Conservation (phyloP, 2,888 invertebrate genomes). For the Epirrhoe tristata region DNA sequence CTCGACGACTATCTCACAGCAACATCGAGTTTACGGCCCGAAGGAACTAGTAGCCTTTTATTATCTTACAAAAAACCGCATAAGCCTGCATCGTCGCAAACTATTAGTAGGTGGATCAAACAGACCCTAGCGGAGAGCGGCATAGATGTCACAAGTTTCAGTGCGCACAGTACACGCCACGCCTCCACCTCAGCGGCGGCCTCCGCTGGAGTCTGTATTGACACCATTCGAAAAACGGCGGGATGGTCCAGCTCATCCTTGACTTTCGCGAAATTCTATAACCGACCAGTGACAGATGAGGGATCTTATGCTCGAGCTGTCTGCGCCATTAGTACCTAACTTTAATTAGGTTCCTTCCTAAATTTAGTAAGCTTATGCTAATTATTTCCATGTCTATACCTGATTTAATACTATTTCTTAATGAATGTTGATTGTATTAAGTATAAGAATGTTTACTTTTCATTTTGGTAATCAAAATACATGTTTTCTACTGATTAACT, state of each 20-base stretch:
- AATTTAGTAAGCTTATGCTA: not conserved
- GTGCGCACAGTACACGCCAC: constrained; percentile 29
- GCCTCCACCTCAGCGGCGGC: constrained; percentile 31
- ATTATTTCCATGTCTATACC: not conserved
- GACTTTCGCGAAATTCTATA: constrained; percentile 27
- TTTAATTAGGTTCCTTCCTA: not conserved
- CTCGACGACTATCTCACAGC: constrained; percentile 12
- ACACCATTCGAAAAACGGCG: constrained; percentile 34
- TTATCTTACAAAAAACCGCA: constrained; percentile 10
- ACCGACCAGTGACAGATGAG: not conserved
- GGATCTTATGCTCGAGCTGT: not conserved
- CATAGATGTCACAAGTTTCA: constrained; percentile 22
- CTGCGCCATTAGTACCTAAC: not conserved
- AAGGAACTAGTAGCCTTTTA: constrained; percentile 6
- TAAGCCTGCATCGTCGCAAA: constrained; percentile 13
- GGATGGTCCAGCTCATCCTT: constrained; percentile 34
- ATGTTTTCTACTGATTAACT: not conserved
- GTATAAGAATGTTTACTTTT: not conserved
- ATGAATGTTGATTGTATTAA: not conserved
- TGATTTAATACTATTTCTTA: not conserved
- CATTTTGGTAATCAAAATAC: not conserved
- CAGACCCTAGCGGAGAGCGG: constrained; percentile 18
- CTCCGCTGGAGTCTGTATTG: constrained; percentile 28
- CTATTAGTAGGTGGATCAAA: constrained; percentile 30
- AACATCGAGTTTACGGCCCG: constrained; percentile 11